Base-by-base conservation (phyloP, 2,113 vertebrate genomes). In the Gadus macrocephalus region DNA sequence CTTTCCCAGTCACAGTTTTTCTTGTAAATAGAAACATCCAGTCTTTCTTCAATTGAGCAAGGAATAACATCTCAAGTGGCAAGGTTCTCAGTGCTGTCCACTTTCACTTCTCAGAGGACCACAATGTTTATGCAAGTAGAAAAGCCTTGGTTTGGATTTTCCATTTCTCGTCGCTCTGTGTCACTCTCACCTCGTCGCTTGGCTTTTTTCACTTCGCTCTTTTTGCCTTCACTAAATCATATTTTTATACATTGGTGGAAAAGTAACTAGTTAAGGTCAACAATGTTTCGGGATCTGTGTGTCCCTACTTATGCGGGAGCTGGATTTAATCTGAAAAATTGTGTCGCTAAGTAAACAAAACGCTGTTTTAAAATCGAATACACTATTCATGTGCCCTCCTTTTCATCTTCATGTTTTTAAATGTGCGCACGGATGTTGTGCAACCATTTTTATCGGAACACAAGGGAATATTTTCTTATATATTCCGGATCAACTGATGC, bases 41-140 rank as follows among this genome's bases (percentile, higher is more conserved):
- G 84, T 79, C 81, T 74, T 87, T 87, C 85, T 85, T 86, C 86
- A 88, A 16, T 78, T 79, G 82, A 88, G 87, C 86, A 87, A 73
- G 76, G 86, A 87, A 90, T 90, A 88, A 86, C 84, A 84, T 86
- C 83, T 89, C 82, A 85, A 87, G 81, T 90, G 80, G 80, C 76
- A 76, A 79, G 81, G 83, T 83, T 87, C 83, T 79, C 84, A 81
- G 77, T 31, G 83, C 83, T 77, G 86, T 85, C 86, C 83, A 75
- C 74, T 49, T 49, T 49, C 7, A 79, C 72, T 62, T 56, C 62
- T 66, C 22, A 27, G 74, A 71, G 71, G 79, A 58, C 15, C 17
- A n/a, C 4, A 58, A 58, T 58, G 17, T 58, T 16, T 58, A 3
- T 76, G 78, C 53, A 73, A 78, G 72, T 82, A 83, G 79, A 70